Conservation (phyloP, 2,113 vertebrate species). For the Entosphenus tridentatus region DNA sequence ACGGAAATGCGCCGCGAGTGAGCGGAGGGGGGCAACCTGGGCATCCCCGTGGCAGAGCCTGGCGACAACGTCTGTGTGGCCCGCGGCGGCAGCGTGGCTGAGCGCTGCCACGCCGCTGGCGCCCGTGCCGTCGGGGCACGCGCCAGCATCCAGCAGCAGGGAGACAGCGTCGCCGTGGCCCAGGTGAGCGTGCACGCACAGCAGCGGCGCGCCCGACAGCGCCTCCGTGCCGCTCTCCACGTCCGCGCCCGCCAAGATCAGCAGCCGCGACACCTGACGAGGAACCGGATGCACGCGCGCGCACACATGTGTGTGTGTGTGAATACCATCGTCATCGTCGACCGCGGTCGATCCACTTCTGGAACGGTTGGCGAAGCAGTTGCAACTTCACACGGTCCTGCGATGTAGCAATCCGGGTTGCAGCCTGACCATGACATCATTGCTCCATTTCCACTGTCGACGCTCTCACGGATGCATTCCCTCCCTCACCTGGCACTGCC, state of each 20-base stretch:
- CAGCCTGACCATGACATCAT: too few relatives aligned
- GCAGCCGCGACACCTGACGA: conserved; percentile 60
- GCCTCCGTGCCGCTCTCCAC: conserved; percentile 89
- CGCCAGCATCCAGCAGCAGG: conserved; percentile 66
- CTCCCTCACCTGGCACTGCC: too few relatives aligned
- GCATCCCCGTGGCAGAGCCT: conserved; percentile 63
- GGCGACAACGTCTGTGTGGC: conserved; percentile 57
- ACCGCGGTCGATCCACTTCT: too few relatives aligned
- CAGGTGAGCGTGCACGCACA: conserved; percentile 80
- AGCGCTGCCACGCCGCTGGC: conserved; percentile 75
- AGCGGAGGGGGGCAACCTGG: conserved; percentile 28
- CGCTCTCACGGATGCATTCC: too few relatives aligned
- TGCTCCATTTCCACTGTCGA: too few relatives aligned
- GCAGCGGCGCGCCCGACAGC: conserved; percentile 67
- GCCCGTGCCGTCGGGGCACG: conserved; percentile 48
- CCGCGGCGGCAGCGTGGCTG: conserved; percentile 58
- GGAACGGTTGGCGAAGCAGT: too few relatives aligned
- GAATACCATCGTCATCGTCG: too few relatives aligned
- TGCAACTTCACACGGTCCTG: too few relatives aligned
- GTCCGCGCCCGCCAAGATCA: conserved; percentile 79
- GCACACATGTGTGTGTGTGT: too few relatives aligned
- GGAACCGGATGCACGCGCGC: too few relatives aligned
- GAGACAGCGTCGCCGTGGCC: conserved; percentile 86
- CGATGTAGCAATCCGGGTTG: too few relatives aligned
- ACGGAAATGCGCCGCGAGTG: too few relatives aligned